phyloP scores from a whole-genome alignment of 2,113 vertebrate genomes.

The Mungos mungo region DNA sequence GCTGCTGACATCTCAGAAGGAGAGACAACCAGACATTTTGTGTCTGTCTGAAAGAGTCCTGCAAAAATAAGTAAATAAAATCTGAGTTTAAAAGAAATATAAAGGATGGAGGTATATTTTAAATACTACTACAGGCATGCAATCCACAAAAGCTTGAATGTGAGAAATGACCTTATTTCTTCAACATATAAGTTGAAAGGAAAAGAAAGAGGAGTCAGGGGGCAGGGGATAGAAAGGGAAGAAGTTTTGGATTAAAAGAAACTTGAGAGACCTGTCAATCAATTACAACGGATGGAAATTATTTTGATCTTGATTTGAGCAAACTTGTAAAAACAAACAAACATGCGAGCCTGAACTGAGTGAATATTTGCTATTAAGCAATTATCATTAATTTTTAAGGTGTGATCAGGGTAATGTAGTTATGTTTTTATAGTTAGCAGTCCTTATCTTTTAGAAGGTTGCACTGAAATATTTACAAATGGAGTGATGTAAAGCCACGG shows the following conservation, averaged over 20 bases:
- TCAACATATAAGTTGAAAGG: not conserved
- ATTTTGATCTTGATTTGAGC: not conserved
- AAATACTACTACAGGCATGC: not conserved
- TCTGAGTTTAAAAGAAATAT: not conserved
- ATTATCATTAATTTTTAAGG: not conserved
- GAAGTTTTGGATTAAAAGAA: not conserved
- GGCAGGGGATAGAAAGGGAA: not conserved
- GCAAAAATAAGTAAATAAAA: not conserved
- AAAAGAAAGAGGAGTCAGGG: not conserved
- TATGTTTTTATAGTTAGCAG: not conserved
- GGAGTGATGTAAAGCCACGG: not conserved
- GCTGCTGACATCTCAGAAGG: not conserved
- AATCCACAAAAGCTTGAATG: not conserved
- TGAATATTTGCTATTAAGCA: not conserved
- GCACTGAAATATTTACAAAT: not conserved
- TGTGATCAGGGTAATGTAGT: not conserved
- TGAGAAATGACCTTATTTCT: not conserved
- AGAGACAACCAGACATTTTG: not conserved
- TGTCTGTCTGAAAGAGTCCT: not conserved
- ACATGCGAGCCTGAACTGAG: not conserved
- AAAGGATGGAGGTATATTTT: not conserved
- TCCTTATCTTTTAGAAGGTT: not conserved
- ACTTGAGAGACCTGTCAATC: not conserved
- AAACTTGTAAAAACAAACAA: not conserved
- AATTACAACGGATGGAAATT: not conserved